Evolutionary conservation across 1,140 invertebrate genomes (phyloP).

Genomic region (Apis florea): DNA sequence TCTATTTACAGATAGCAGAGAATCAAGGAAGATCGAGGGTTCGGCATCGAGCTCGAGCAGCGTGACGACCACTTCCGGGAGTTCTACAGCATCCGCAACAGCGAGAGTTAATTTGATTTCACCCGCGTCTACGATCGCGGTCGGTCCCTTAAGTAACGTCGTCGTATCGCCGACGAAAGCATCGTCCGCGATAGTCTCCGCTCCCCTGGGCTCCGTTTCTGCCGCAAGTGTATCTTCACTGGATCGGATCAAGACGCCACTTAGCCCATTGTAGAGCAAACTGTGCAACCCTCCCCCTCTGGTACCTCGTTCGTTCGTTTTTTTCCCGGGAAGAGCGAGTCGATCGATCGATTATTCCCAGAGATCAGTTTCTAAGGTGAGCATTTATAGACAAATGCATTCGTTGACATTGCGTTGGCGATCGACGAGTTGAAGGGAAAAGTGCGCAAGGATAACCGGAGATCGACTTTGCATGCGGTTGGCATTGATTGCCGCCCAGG

Average conservation of each 20-base stretch:
- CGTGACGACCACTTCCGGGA: neutral
- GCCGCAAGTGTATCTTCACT: neutral
- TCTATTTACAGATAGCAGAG: conserved; percentile 20
- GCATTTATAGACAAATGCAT: neutral
- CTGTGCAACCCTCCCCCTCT: too few relatives aligned
- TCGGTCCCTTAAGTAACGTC: conserved; percentile 18
- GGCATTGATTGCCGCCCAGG: conserved; percentile 35
- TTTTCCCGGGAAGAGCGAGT: too few relatives aligned
- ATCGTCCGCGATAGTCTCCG: conserved; percentile 11
- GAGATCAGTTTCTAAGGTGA: conserved; percentile 17
- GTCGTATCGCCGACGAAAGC: conserved; percentile 12
- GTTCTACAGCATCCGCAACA: neutral
- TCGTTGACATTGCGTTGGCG: conserved; percentile 38
- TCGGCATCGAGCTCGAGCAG: conserved; percentile 2
- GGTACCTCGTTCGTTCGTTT: too few relatives aligned
- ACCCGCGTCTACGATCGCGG: conserved; percentile 7
- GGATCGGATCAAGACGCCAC: neutral
- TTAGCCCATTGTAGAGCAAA: neutral
- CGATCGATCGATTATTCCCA: neutral
- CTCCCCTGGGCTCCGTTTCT: conserved; percentile 2
- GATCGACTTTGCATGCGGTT: conserved; percentile 8
- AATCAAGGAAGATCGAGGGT: neutral
- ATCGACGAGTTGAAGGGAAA: conserved; percentile 19
- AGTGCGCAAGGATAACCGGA: conserved; percentile 34
- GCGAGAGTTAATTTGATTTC: conserved; percentile 35